Conservation (phyloP, 2,113 vertebrate genomes). For the Thalassarche chlororhynchos region DNA sequence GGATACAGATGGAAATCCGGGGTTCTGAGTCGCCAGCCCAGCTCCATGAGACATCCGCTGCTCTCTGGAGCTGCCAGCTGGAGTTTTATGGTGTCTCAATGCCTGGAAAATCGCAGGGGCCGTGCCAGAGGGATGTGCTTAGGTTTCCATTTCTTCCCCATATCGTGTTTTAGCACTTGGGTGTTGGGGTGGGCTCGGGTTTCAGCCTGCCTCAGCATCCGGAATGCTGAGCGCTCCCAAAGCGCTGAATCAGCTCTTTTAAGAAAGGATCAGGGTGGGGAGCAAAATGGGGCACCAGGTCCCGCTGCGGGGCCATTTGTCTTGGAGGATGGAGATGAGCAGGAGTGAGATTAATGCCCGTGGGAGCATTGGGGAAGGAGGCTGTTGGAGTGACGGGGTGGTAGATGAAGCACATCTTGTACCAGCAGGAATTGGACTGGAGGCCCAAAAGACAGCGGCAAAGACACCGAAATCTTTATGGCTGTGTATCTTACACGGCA, state of each 20-base stretch:
- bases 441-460: neutral
- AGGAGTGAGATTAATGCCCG: neutral
- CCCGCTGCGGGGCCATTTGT: neutral
- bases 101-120: neutral
- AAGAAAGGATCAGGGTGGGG: neutral
- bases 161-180: neutral
- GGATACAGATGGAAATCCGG: neutral
- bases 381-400: neutral
- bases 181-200: neutral
- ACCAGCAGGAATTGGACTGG: accelerated
- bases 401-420: neutral
- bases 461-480: neutral
- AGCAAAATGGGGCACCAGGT: accelerated
- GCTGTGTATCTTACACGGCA: accelerated
- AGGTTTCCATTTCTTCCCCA: neutral
- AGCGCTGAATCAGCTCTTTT: neutral
- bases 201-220: neutral
- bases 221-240: accelerated
- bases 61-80: neutral
- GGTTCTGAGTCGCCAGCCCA: neutral
- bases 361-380: neutral
- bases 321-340: neutral
- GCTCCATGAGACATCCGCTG: accelerated
- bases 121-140: neutral
- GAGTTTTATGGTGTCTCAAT: neutral